Base-by-base conservation (phyloP, 2,797 vertebrate species). In the Oreochromis mossambicus region DNA sequence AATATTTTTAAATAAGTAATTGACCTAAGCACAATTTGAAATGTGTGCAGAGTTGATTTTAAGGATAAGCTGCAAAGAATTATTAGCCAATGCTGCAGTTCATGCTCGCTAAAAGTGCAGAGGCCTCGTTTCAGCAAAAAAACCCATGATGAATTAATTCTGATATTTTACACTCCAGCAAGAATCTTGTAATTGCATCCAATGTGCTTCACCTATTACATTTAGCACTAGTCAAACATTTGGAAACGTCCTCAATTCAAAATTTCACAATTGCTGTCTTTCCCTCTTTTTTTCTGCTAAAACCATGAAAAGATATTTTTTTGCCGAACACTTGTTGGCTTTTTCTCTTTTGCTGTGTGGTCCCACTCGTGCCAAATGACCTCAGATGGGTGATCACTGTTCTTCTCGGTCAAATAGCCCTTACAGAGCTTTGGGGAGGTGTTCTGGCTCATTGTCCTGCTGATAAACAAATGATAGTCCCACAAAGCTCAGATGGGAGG, bases 231-330 rank as follows among this genome's bases (percentile, higher is more conserved):
- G 38, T 46, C 21, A 70, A 46, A 70, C 21, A 46, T 70, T 46
- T 70, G 13, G 21, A 70, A 46, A 17, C 6, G 11, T 2, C 13
- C 41, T 68, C 36, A 46, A 70, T 70, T 43, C n/a, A 15, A 24
- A 43, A 5, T 24, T 6, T 21, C 11, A 11, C 6, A 12, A 13
- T 13, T 13, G 10, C 4, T 43, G 13, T 43, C 12, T 13, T 14
- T 43, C 4, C 1, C 0, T 1, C 5, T 14, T 6, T 17, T 15
- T 13, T 2, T 1, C 21, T 46, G 8, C 38, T 15, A 43, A 43
- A 46, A 68, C 4, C 1, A 29, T 10, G 14, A 11, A 73, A 29
- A 46, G 41, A 70, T 0, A 17, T 26, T 15, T 6, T 4, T 29
- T 26, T 29, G 41, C 41, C 29, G 4, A 70, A 29, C 21, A 70